Evolutionary conservation across 1,140 invertebrate species (phyloP).

Genomic region (Drosophila punjabiensis): DNA sequence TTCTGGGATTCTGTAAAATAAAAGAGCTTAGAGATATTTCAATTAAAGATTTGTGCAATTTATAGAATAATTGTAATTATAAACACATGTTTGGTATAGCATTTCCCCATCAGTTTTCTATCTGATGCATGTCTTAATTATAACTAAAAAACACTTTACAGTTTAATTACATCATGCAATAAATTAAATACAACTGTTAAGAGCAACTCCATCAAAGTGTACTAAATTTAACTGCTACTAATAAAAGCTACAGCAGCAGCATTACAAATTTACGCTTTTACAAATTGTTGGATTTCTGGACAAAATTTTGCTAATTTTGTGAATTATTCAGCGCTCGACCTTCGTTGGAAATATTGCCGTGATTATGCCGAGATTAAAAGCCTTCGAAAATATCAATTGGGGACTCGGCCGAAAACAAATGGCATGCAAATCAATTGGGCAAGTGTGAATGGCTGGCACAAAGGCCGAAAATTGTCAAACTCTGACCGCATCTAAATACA

Average conservation of each 20-base stretch:
- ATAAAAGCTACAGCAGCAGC: neutral
- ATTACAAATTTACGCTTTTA: slow-evolving; percentile 8
- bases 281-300: slow-evolving; percentile 10
- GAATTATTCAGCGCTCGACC: slow-evolving; percentile 34
- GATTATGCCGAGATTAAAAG: slow-evolving; percentile 44
- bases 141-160: too few relatives aligned
- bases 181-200: slow-evolving; percentile 3
- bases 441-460: slow-evolving; percentile 61
- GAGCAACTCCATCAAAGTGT: slow-evolving; percentile 1
- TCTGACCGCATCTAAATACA: slow-evolving; percentile 48
- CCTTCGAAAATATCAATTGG: slow-evolving; percentile 40
- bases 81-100: neutral
- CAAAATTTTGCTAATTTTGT: slow-evolving; percentile 22
- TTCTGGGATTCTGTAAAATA: neutral
- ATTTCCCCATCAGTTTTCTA: too few relatives aligned
- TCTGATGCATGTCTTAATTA: neutral
- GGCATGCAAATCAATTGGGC: slow-evolving; percentile 60
- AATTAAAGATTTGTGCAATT: too few relatives aligned
- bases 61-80: neutral
- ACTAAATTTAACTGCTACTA: neutral
- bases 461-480: slow-evolving; percentile 68
- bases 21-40: neutral
- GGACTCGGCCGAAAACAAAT: slow-evolving; percentile 23
- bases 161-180: neutral
- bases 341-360: slow-evolving; percentile 34